A percentile compares a stretch with the other conserved stretches of the same genome.
Evolutionary conservation across 1,140 invertebrate species (phyloP).

Genomic region (Drosophila kohkoa): DNA sequence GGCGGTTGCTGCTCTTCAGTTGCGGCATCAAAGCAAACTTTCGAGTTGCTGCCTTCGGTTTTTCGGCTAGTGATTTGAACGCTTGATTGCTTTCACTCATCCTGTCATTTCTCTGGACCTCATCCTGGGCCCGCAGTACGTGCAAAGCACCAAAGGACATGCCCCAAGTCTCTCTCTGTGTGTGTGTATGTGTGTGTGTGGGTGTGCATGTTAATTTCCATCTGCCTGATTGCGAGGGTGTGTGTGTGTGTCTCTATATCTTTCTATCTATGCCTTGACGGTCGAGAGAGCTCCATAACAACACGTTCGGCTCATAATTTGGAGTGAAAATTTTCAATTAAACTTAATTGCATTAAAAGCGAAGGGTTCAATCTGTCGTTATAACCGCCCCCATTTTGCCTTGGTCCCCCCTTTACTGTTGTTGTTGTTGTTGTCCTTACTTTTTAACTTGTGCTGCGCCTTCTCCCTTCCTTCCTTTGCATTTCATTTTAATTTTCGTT

Average conservation of each 20-base stretch:
- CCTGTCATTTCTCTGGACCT: slow-evolving; percentile 16
- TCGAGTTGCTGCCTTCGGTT: slow-evolving; percentile 59
- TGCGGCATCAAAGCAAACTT: slow-evolving; percentile 78
- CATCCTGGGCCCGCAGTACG: slow-evolving; percentile 41
- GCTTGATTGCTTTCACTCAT: slow-evolving; percentile 78
- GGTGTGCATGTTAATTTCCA: slow-evolving; percentile 80
- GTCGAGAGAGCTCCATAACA: slow-evolving; percentile 44
- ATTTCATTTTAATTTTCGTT: not conserved
- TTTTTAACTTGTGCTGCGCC: slow-evolving; percentile 46
- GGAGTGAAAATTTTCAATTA: slow-evolving; percentile 83
- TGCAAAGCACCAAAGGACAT: slow-evolving; percentile 69
- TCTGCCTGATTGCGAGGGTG: slow-evolving; percentile 72
- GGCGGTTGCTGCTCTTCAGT: slow-evolving; percentile 10
- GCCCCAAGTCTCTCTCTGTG: slow-evolving; percentile 7
- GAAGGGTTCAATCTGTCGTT: slow-evolving; percentile 83
- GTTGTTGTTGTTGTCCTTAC: slow-evolving; percentile 33
- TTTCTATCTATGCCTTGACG: not conserved
- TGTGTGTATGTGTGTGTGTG: slow-evolving; percentile 12
- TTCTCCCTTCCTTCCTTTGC: too few species aligned
- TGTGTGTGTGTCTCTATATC: slow-evolving; percentile 17
- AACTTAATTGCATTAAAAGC: slow-evolving; percentile 84
- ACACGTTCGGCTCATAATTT: slow-evolving; percentile 82
- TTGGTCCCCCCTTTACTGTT: not conserved
- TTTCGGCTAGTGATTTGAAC: slow-evolving; percentile 80
- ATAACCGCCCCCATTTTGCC: slow-evolving; percentile 35